phyloP scores from a whole-genome alignment of 2,888 invertebrate species.

The Zygothrica quintamaculata region DNA sequence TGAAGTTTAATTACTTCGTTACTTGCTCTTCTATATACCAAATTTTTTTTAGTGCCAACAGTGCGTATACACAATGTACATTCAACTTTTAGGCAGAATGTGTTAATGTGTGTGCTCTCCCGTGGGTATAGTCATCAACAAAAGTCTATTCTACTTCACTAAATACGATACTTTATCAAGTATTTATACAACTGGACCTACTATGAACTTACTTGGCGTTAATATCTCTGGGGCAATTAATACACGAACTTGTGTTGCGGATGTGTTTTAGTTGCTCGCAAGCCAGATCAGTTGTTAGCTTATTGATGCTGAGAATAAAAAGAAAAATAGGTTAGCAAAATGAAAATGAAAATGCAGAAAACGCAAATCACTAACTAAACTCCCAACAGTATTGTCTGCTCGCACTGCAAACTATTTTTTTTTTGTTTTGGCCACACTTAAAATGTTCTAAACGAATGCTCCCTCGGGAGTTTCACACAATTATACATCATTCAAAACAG shows the following conservation, averaged over 20 bases:
- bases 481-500: conserved; percentile 57
- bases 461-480: conserved; percentile 48
- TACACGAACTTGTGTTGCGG: conserved; percentile 31
- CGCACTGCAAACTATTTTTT: conserved; percentile 50
- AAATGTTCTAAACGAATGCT: conserved; percentile 40
- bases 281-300: background rate
- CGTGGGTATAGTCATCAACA: conserved; percentile 20
- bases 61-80: conserved; percentile 52
- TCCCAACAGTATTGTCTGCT: conserved; percentile 19
- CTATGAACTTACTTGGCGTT: background rate
- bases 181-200: conserved; percentile 16
- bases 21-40: conserved; percentile 25
- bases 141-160: conserved; percentile 17
- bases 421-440: conserved; percentile 53
- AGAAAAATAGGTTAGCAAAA: no score
- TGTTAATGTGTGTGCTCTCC: conserved; percentile 27
- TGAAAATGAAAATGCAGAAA: conserved; percentile 2
- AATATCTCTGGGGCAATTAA: conserved; percentile 56
- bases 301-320: conserved; percentile 20
- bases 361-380: conserved; percentile 17
- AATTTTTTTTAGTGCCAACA: conserved; percentile 10
- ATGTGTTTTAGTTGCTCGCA: conserved; percentile 7
- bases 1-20: conserved; percentile 63
- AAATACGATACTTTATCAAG: conserved; percentile 17
- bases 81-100: conserved; percentile 13